Conservation (phyloP, 2,797 vertebrate species). For the Silurus lanzhouensis region DNA sequence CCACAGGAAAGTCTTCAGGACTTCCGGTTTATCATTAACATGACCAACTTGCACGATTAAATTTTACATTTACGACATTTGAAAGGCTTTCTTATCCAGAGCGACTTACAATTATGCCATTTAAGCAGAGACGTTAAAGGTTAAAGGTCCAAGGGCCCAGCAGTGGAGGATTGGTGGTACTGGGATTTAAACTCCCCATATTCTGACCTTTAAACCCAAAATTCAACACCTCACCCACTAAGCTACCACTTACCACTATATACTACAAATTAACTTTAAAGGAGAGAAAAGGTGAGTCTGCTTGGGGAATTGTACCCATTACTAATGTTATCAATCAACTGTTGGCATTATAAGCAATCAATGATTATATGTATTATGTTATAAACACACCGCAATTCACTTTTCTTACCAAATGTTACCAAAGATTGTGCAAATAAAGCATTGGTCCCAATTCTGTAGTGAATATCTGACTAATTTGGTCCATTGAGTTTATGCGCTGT, state of each 20-base stretch:
- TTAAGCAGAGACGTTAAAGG: no score
- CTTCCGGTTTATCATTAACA: not conserved
- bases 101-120: no score
- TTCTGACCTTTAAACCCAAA: no score
- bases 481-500: slow-evolving; percentile 20
- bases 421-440: slow-evolving; percentile 5
- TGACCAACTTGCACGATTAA: not conserved
- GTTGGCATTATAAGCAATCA: not conserved
- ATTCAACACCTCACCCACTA: no score
- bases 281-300: not conserved
- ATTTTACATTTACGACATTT: not conserved
- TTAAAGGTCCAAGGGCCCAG: no score
- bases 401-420: not conserved
- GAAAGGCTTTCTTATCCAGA: no score
- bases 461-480: slow-evolving; percentile 46
- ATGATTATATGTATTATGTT: not conserved
- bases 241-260: no score
- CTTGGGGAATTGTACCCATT: not conserved
- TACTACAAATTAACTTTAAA: not conserved
- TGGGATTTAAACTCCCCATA: no score
- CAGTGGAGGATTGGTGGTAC: no score
- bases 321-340: not conserved
- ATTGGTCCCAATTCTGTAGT: slow-evolving; percentile 24
- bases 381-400: not conserved
- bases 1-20: not conserved